phyloP scores from a whole-genome alignment of 2,797 vertebrate genomes.

The Cossypha polioptera region DNA sequence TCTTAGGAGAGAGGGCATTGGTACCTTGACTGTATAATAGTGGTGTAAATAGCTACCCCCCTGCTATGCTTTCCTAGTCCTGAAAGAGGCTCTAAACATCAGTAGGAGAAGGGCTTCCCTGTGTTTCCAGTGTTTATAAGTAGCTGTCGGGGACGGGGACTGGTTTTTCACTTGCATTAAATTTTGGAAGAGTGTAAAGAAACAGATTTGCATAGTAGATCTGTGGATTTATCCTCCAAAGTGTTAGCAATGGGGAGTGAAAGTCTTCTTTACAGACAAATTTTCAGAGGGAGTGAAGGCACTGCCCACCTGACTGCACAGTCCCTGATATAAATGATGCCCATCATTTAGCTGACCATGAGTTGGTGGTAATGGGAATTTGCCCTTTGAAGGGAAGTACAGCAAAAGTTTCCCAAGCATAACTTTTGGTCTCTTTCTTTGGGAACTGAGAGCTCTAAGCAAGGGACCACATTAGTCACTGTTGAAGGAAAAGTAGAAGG shows the following conservation, averaged over 20 bases:
- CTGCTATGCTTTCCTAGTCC: not conserved
- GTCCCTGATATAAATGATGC: not conserved
- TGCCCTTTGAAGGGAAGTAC: not conserved
- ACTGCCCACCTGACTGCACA: fast-evolving
- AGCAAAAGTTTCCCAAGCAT: not conserved
- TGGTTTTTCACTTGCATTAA: not conserved
- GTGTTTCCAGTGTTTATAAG: not conserved
- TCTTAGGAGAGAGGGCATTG: not conserved
- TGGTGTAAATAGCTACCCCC: not conserved
- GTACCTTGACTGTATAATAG: not conserved
- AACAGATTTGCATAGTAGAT: not conserved
- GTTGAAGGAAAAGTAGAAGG: not conserved
- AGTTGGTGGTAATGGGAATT: not conserved
- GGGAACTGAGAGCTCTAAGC: not conserved
- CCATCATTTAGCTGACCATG: not conserved
- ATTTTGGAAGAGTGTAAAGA: not conserved
- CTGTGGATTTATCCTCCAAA: not conserved
- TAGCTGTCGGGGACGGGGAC: fast-evolving
- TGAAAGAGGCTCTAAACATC: not conserved
- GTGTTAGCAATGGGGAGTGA: not conserved
- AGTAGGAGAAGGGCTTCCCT: not conserved
- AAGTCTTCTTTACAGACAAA: not conserved
- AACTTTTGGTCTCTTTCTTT: not conserved
- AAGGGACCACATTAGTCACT: not conserved
- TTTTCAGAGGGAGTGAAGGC: not conserved